Percentiles rank a stretch among this genome's conserved stretches.
phyloP scores from a whole-genome alignment of 2,888 invertebrate genomes.

The Xestia xanthographa region DNA sequence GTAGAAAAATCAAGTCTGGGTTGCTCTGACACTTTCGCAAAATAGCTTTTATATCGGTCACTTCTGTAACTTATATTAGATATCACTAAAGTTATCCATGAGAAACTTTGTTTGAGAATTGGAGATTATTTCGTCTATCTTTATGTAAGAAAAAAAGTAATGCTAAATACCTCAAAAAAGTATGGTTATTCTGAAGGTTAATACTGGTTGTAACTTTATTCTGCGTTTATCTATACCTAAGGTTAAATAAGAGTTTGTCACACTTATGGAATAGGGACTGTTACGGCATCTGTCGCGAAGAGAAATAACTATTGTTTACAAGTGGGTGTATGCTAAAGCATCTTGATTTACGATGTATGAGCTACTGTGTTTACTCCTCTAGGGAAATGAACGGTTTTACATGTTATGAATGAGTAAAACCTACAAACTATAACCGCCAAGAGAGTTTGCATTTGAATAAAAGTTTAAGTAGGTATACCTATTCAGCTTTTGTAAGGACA shows the following conservation, averaged over 20 bases:
- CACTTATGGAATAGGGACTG: conserved; percentile 1
- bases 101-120: background rate
- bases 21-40: conserved; percentile 5
- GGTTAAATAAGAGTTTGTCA: background rate
- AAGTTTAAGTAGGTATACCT: background rate
- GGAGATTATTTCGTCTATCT: background rate
- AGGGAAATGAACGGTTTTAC: conserved; percentile 40
- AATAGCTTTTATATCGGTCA: background rate
- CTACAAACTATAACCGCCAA: background rate
- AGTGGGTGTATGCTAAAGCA: conserved; percentile 18
- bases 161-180: background rate
- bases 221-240: background rate
- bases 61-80: background rate
- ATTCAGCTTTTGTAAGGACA: background rate
- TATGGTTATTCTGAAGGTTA: background rate
- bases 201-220: background rate
- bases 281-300: conserved; percentile 24
- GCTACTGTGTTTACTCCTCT: conserved; percentile 36
- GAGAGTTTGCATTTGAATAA: background rate
- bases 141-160: background rate
- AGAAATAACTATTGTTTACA: conserved; percentile 43
- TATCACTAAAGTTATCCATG: background rate
- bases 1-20: background rate
- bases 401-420: conserved; percentile 3
- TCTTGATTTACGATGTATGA: conserved; percentile 34